Evolutionary conservation across 1,140 invertebrate genomes (phyloP).

Genomic region (Anastatus disparis): DNA sequence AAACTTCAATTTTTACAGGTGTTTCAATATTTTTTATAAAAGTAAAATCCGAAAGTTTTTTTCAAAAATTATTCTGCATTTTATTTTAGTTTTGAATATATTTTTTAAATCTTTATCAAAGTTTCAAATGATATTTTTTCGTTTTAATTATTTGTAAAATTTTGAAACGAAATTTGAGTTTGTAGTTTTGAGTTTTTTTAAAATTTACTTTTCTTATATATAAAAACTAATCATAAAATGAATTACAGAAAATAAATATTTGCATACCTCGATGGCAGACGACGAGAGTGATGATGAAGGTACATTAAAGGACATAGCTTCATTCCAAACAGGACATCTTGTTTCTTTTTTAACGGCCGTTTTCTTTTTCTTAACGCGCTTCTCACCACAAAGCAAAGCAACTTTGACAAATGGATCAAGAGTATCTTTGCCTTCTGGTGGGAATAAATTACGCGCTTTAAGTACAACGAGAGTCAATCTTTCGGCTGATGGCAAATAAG

Average conservation of each 20-base stretch:
- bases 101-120: too few species aligned
- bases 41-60: too few species aligned
- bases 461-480: slow-evolving; percentile 84
- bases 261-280: slow-evolving; percentile 79
- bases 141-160: too few species aligned
- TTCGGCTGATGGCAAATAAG: slow-evolving; percentile 87
- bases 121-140: too few species aligned
- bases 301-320: slow-evolving; percentile 91
- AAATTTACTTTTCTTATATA: too few species aligned
- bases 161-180: too few species aligned
- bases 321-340: slow-evolving; percentile 93
- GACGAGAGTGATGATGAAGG: slow-evolving; percentile 74
- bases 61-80: too few species aligned
- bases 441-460: slow-evolving; percentile 84
- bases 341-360: slow-evolving; percentile 87
- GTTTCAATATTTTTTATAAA: too few species aligned
- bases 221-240: too few species aligned
- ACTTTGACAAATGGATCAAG: slow-evolving; percentile 92
- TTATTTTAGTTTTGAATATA: too few species aligned
- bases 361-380: slow-evolving; percentile 90
- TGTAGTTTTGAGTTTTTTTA: too few species aligned
- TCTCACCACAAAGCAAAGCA: slow-evolving; percentile 86
- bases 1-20: background rate
- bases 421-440: slow-evolving; percentile 66
- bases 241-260: slow-evolving; percentile 1